phyloP scores from a whole-genome alignment of 2,797 vertebrate genomes.

The Champsocephalus gunnari region DNA sequence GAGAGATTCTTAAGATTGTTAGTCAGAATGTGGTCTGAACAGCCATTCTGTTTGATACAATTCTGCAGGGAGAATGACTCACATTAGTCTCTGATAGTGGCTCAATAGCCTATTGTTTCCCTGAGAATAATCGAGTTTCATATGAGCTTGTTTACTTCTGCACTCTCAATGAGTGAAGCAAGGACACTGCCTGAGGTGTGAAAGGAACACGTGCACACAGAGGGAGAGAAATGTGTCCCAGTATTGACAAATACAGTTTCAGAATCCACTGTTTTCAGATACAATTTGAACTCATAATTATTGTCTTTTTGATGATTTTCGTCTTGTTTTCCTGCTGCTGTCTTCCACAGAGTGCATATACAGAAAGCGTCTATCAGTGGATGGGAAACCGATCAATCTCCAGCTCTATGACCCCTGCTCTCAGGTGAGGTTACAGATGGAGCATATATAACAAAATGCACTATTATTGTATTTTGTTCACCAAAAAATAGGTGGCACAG shows the following conservation, averaged over 20 bases:
- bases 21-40: neutral
- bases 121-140: conserved; percentile 43
- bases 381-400: conserved; percentile 87
- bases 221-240: neutral
- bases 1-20: neutral
- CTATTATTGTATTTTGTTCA: neutral
- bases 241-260: neutral
- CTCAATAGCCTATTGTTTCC: conserved; percentile 41
- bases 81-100: conserved; percentile 21
- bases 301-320: no score
- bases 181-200: neutral
- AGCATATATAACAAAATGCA: neutral
- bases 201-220: neutral
- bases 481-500: no score
- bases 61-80: conserved; percentile 23
- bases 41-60: neutral
- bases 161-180: neutral
- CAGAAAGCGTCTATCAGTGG: conserved; percentile 87
- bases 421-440: conserved; percentile 82
- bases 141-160: conserved; percentile 19
- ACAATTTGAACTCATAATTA: neutral
- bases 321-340: neutral
- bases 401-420: conserved; percentile 91
- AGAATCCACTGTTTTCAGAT: neutral
- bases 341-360: conserved; percentile 88